Evolutionary conservation across 2,113 vertebrate genomes (phyloP).

Genomic region (Proteles cristata): DNA sequence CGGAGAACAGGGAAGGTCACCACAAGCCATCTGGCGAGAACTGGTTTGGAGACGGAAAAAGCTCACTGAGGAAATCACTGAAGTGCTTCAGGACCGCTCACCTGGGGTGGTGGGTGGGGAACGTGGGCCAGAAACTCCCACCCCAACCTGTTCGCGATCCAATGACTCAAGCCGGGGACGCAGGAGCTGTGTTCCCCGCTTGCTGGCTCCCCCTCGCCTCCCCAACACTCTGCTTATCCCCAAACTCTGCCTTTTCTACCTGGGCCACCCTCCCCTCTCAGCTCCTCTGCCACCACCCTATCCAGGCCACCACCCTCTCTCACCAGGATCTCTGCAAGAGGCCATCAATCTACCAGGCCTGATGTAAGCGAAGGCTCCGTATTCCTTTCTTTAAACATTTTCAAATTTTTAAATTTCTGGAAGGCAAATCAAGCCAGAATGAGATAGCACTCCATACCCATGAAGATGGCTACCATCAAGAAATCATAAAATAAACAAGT

Average conservation of each 20-base stretch:
- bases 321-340: neutral
- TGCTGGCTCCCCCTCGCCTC: neutral
- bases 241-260: neutral
- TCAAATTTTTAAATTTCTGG: neutral
- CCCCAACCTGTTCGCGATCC: too few relatives aligned
- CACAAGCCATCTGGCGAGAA: neutral
- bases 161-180: neutral
- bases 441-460: neutral
- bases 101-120: too few relatives aligned
- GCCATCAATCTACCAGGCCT: neutral
- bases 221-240: neutral
- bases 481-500: neutral
- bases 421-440: neutral
- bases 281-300: neutral
- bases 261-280: neutral
- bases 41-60: neutral
- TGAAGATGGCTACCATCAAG: neutral
- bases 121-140: neutral
- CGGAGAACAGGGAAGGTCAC: neutral
- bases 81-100: neutral
- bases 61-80: neutral
- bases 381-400: neutral
- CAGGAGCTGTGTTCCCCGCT: too few relatives aligned
- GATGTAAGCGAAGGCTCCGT: neutral
- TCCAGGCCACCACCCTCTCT: neutral